Conservation (phyloP, 2,113 vertebrate genomes). For the Mesembrinibis cayennensis region DNA sequence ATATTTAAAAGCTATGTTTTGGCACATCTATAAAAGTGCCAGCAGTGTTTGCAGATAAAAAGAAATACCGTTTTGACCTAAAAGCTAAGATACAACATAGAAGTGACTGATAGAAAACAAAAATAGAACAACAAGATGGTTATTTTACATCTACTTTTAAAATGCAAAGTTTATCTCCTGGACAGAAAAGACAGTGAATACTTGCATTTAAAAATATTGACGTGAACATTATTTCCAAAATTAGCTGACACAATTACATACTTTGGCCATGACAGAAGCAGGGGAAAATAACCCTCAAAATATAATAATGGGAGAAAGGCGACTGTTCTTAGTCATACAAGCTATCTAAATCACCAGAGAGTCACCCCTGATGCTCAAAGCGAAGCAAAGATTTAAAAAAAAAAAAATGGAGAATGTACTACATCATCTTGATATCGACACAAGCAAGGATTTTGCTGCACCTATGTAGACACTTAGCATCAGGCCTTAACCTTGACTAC, state of each 20-base stretch:
- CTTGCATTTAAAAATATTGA: background rate
- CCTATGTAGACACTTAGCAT: background rate
- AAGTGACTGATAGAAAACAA: background rate
- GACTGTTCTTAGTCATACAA: background rate
- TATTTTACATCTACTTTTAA: background rate
- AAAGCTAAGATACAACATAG: background rate
- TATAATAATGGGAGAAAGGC: background rate
- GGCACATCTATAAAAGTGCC: background rate
- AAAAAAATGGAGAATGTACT: background rate
- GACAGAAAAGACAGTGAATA: background rate
- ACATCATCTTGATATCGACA: background rate
- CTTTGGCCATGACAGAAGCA: background rate
- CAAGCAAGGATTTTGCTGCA: background rate
- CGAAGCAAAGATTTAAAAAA: background rate
- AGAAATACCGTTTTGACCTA: background rate
- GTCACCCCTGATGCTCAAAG: background rate
- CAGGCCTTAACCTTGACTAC: background rate
- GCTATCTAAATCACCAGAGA: background rate
- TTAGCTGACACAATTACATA: background rate
- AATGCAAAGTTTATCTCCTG: background rate
- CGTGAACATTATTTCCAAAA: background rate
- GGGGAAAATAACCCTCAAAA: background rate
- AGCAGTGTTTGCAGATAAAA: background rate
- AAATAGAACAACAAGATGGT: background rate
- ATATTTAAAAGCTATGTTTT: background rate